These are phyloP conservation scores for Muscicapa striata DNA, from an alignment of 2,797 vertebrate genomes.

Conservation along the genomic window DNA sequence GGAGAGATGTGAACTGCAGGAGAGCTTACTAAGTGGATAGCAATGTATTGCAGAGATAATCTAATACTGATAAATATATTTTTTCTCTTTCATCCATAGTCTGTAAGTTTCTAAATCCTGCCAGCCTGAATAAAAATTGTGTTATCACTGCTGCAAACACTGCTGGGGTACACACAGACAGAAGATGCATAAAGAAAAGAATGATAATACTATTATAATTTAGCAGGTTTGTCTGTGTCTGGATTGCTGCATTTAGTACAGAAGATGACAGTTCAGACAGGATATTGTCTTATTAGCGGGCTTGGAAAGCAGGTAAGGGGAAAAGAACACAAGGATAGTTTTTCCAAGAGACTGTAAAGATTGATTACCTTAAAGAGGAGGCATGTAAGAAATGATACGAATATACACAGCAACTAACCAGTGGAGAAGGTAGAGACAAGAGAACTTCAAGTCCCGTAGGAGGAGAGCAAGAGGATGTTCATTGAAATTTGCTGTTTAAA, in stretches of 20 bases:
- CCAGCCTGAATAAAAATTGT: background rate
- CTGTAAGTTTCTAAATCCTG: background rate
- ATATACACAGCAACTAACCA: background rate
- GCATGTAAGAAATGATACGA: background rate
- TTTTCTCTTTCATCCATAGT: background rate
- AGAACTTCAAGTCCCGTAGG: background rate
- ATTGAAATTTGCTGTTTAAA: background rate
- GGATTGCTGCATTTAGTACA: background rate
- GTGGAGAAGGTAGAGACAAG: background rate
- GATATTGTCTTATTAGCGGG: background rate
- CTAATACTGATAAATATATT: background rate
- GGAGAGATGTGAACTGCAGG: background rate
- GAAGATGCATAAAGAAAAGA: background rate
- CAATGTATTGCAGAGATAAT: background rate
- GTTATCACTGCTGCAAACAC: background rate
- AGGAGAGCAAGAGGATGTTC: background rate
- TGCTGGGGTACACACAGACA: rapidly evolving
- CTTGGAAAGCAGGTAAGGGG: background rate
- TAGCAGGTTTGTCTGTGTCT: background rate
- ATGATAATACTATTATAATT: background rate
- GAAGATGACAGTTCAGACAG: background rate
- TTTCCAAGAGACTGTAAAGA: background rate
- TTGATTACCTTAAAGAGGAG: background rate
- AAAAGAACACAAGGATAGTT: background rate
- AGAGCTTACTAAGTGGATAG: background rate